Evolutionary conservation across 35 echinoderm and acorn worm genomes (phyloP).

Genomic region (Patiria miniata): DNA sequence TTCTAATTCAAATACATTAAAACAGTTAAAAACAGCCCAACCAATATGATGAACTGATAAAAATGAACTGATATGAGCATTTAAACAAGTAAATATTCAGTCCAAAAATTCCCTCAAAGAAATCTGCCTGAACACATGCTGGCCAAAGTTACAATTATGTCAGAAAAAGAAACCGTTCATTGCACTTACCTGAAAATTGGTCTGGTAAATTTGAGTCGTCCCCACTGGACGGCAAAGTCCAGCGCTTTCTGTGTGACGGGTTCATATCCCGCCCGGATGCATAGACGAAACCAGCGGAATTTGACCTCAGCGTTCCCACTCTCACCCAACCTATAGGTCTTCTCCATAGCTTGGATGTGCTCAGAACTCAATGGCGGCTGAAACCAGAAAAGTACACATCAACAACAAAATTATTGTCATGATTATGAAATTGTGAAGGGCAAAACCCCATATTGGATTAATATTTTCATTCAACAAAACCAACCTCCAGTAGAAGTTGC

Average conservation of each 20-base stretch:
- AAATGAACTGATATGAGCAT: too few species aligned
- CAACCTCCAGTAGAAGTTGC: conserved; percentile 76
- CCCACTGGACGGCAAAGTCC: conserved; percentile 72
- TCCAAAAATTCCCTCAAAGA: too few species aligned
- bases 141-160: too few species aligned
- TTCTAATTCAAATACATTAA: too few species aligned
- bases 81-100: too few species aligned
- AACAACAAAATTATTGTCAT: background rate
- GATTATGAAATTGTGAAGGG: too few species aligned
- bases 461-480: background rate
- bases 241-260: conserved; percentile 59
- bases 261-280: conserved; percentile 57
- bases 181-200: conserved; percentile 85
- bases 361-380: conserved; percentile 42
- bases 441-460: too few species aligned
- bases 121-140: too few species aligned
- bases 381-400: background rate
- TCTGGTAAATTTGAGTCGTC: conserved; percentile 87
- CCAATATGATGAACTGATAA: too few species aligned
- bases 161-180: too few species aligned
- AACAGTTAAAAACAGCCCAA: too few species aligned
- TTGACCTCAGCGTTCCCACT: conserved; percentile 80
- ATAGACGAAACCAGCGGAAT: conserved; percentile 91
- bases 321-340: conserved; percentile 63
- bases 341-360: conserved; percentile 70